These are phyloP conservation scores for Tor tambroides DNA, from an alignment of 2,113 vertebrate species.

Conservation along the genomic window DNA sequence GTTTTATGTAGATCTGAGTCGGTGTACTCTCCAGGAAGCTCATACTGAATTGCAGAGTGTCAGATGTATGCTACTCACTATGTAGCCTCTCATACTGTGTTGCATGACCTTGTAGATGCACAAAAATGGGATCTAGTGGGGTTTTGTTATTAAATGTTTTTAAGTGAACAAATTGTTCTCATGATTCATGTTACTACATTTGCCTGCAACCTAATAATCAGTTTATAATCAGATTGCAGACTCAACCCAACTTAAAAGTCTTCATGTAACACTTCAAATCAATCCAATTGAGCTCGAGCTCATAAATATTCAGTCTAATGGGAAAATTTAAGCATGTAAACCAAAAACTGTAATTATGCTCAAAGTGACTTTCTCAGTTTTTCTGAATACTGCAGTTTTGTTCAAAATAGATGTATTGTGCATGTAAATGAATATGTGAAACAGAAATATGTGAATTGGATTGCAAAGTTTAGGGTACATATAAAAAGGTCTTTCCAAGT, in stretches of 20 bases:
- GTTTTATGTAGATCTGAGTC: constrained; percentile 17
- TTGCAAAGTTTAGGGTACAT: not conserved
- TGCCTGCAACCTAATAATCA: too few species aligned
- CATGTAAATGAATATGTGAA: not conserved
- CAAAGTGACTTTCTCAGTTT: too few species aligned
- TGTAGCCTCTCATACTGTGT: too few species aligned
- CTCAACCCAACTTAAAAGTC: not conserved
- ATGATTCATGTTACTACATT: too few species aligned
- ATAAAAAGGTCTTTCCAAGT: not conserved
- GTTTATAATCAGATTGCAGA: too few species aligned
- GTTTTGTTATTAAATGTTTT: too few species aligned
- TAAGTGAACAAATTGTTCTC: too few species aligned
- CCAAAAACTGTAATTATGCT: not conserved
- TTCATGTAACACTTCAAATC: not conserved
- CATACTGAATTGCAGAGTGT: constrained; percentile 26
- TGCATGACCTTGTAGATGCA: too few species aligned
- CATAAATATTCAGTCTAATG: not conserved
- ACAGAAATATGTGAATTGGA: too few species aligned
- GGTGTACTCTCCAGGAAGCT: constrained; percentile 20
- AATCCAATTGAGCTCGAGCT: not conserved
- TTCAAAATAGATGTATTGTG: not conserved
- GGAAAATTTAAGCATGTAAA: not conserved
- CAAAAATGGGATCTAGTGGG: too few species aligned
- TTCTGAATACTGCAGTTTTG: too few species aligned
- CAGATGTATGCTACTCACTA: not conserved